These are phyloP conservation scores for Eueides isabella DNA, from an alignment of 1,140 invertebrate species.

Conservation along the genomic window DNA sequence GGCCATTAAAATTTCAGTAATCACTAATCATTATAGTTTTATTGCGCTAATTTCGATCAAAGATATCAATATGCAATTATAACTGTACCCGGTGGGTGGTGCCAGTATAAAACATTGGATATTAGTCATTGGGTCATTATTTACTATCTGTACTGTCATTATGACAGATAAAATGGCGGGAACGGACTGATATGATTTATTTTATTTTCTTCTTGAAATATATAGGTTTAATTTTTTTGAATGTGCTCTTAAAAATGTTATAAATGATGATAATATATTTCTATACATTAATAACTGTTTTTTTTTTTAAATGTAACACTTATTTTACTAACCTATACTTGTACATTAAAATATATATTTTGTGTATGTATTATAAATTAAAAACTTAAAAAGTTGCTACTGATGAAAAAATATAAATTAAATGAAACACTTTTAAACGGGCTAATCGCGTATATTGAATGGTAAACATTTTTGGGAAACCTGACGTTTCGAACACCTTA, in stretches of 20 bases:
- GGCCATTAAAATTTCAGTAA: slow-evolving; percentile 9
- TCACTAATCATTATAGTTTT: slow-evolving; percentile 16
- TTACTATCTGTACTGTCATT: slow-evolving; percentile 29
- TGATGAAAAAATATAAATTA: neutral
- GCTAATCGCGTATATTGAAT: too few species aligned
- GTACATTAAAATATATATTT: neutral
- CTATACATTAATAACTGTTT: too few species aligned
- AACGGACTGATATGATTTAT: slow-evolving; percentile 23
- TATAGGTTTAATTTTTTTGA: slow-evolving; percentile 13
- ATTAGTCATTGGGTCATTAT: slow-evolving; percentile 29
- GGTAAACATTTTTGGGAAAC: too few species aligned
- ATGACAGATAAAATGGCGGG: slow-evolving; percentile 32
- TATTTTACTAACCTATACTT: neutral
- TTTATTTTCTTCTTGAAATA: slow-evolving; percentile 19
- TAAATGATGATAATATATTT: slow-evolving; percentile 8
- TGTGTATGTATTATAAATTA: neutral
- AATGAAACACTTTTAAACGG: too few species aligned
- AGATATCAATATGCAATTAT: slow-evolving; percentile 27
- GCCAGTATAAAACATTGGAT: slow-evolving; percentile 18
- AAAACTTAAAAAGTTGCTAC: neutral
- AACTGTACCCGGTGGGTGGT: slow-evolving; percentile 28
- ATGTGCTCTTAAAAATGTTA: neutral
- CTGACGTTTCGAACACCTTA: too few species aligned
- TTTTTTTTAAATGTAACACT: neutral
- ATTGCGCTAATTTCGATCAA: slow-evolving; percentile 25